Evolutionary conservation across 2,888 invertebrate genomes (phyloP).

Genomic region (Brachynemurus nebulosus): DNA sequence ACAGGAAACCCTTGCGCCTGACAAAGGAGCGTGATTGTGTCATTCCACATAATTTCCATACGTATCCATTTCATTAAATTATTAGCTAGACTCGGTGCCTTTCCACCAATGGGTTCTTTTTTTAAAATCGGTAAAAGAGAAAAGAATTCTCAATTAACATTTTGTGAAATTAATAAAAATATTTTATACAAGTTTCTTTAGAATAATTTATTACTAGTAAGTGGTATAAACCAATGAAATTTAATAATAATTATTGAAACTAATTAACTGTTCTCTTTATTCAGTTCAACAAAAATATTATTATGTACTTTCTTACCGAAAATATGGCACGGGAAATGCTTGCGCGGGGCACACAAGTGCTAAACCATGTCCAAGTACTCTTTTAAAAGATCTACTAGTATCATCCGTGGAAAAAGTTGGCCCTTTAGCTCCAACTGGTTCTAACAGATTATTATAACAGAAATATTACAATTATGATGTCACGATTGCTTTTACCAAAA

Average conservation of each 20-base stretch:
- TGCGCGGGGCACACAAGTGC: constrained; percentile 56
- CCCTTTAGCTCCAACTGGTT: constrained; percentile 27
- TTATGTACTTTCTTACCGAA: constrained; percentile 35
- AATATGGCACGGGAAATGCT: constrained; percentile 45
- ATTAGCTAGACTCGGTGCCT: constrained; percentile 26
- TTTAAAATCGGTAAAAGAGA: constrained; percentile 9
- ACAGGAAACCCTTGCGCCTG: constrained; percentile 43
- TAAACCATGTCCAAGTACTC: constrained; percentile 28
- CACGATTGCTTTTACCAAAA: too few relatives aligned
- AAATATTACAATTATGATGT: too few relatives aligned
- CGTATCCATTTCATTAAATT: constrained; percentile 24
- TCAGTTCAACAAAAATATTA: too few relatives aligned
- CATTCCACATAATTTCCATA: constrained; percentile 26
- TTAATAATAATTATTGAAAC: too few relatives aligned
- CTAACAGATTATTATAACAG: constrained; percentile 17
- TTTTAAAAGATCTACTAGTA: constrained; percentile 25
- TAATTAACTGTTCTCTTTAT: too few relatives aligned
- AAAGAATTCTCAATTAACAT: too few relatives aligned
- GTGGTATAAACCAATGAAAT: too few relatives aligned
- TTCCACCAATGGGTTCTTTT: constrained; percentile 27
- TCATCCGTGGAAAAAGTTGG: constrained; percentile 26
- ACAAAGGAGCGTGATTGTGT: constrained; percentile 31
- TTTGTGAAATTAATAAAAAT: too few relatives aligned
- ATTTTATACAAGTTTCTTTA: too few relatives aligned
- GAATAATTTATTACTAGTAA: too few relatives aligned